Percentiles rank a stretch among this genome's conserved stretches.
phyloP scores from a whole-genome alignment of 2,113 vertebrate genomes.

The Zosterops lateralis region DNA sequence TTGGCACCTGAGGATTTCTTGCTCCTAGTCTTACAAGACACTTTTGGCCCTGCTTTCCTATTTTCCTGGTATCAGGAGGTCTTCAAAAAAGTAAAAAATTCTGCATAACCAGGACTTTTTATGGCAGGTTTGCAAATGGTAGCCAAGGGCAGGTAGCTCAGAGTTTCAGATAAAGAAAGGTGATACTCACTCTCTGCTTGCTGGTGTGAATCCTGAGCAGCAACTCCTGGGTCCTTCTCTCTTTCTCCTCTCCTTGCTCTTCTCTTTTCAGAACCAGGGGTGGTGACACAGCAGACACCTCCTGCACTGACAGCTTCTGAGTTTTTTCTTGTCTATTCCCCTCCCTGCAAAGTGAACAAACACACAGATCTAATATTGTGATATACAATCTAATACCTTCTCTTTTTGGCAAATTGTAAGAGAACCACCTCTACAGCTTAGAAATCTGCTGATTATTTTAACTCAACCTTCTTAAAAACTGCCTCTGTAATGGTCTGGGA shows the following conservation, averaged over 20 bases:
- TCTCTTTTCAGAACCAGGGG: constrained; percentile 37
- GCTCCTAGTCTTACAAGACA: not conserved
- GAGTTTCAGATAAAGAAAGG: not conserved
- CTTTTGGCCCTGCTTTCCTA: not conserved
- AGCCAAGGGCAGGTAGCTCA: not conserved
- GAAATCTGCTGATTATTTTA: not conserved
- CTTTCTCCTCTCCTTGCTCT: constrained; percentile 60
- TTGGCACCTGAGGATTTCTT: not conserved
- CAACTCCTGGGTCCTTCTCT: constrained; percentile 51
- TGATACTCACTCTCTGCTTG: constrained; percentile 69
- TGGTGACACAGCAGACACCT: not conserved
- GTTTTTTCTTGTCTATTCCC: constrained; percentile 58
- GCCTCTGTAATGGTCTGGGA: not conserved
- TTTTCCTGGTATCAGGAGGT: not conserved
- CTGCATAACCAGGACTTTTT: not conserved
- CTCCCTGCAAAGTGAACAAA: constrained; percentile 74
- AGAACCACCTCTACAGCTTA: not conserved
- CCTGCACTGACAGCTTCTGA: constrained; percentile 1
- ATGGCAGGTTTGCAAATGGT: not conserved
- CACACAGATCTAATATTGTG: not conserved
- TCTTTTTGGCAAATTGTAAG: not conserved
- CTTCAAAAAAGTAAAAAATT: not conserved
- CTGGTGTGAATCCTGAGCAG: constrained; percentile 59
- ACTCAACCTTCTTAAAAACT: not conserved
- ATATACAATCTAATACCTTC: not conserved